phyloP scores from a whole-genome alignment of 1,140 invertebrate genomes.

The Drosophila hydei region DNA sequence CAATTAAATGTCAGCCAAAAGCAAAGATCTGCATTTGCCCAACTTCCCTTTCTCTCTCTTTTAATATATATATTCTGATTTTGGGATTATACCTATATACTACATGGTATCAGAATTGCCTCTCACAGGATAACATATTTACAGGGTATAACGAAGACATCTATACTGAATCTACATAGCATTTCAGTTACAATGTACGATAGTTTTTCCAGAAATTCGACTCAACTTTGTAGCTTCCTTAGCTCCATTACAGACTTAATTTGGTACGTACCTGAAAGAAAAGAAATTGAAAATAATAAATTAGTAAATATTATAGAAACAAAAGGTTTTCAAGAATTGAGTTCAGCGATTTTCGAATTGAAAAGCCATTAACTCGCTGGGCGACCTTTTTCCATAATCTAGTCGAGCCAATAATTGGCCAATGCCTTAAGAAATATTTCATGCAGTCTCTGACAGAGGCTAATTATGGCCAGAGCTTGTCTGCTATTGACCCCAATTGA shows the following conservation, averaged over 20 bases:
- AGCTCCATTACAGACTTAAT: neutral
- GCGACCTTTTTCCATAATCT: neutral
- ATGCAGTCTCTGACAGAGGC: conserved; percentile 10
- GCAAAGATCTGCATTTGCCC: too few relatives aligned
- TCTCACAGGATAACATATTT: too few relatives aligned
- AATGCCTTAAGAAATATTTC: neutral
- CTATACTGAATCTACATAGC: too few relatives aligned
- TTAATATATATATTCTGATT: too few relatives aligned
- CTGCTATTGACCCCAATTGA: conserved; percentile 21
- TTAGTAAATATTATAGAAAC: conserved; percentile 14
- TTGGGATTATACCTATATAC: too few relatives aligned
- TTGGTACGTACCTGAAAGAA: conserved; percentile 30
- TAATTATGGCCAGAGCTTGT: conserved; percentile 16
- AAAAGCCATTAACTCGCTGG: conserved; percentile 11
- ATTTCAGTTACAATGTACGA: too few relatives aligned
- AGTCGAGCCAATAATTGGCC: conserved; percentile 10
- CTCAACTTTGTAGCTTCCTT: neutral
- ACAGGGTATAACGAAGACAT: too few relatives aligned
- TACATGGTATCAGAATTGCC: too few relatives aligned
- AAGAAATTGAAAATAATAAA: conserved; percentile 12
- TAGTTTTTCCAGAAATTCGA: too few relatives aligned
- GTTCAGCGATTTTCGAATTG: neutral
- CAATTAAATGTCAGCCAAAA: too few relatives aligned
- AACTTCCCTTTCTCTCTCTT: too few relatives aligned
- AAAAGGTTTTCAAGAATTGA: too few relatives aligned